Evolutionary conservation across 2,797 vertebrate species (phyloP).

Genomic region (Fundulus diaphanus): DNA sequence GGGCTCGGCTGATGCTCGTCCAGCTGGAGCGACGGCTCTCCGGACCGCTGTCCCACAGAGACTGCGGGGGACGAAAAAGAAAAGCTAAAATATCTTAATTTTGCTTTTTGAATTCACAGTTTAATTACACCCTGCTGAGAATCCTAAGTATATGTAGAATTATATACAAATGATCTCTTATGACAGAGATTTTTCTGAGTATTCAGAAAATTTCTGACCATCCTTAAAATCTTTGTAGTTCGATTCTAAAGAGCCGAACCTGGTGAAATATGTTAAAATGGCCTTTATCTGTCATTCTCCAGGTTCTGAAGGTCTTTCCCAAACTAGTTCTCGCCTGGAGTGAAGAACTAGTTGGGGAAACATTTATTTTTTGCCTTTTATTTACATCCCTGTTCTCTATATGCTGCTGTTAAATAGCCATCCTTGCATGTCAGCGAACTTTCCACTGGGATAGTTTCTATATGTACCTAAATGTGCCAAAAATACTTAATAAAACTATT

Average conservation of each 20-base stretch:
- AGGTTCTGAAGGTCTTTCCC: no score
- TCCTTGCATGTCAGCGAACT: no score
- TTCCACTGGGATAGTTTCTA: no score
- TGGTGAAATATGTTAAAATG: neutral
- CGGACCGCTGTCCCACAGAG: slow-evolving; percentile 74
- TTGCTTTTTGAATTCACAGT: no score
- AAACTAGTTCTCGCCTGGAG: neutral
- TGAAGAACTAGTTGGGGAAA: neutral
- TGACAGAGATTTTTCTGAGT: no score
- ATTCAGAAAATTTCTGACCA: neutral
- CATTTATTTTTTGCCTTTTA: neutral
- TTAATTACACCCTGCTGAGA: neutral
- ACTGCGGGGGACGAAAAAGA: slow-evolving; percentile 45
- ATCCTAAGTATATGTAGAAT: neutral
- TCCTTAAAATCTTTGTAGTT: neutral
- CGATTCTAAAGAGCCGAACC: neutral
- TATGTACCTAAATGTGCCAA: no score
- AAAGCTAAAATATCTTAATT: neutral
- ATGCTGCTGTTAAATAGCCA: neutral
- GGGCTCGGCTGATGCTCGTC: slow-evolving; percentile 87
- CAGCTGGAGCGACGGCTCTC: slow-evolving; percentile 92
- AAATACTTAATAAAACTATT: no score
- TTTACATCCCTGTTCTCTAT: neutral
- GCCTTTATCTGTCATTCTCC: neutral
- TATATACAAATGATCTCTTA: neutral